phyloP scores from a whole-genome alignment of 2,888 invertebrate species.

The Conchocele bisecta region DNA sequence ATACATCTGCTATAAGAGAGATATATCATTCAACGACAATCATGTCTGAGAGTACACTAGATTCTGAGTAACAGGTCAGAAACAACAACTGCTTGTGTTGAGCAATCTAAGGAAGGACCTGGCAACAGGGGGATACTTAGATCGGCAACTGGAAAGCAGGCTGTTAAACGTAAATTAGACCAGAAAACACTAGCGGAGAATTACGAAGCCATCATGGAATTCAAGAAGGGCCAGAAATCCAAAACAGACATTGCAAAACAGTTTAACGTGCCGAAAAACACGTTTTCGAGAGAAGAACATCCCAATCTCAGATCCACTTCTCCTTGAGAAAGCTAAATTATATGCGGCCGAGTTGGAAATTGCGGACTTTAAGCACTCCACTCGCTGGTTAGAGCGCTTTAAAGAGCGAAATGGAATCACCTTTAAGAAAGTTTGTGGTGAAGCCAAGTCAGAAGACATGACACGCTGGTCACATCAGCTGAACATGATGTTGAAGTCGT shows the following conservation, averaged over 20 bases:
- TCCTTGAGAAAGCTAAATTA: background rate
- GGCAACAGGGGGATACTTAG: constrained; percentile 3
- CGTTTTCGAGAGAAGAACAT: too few relatives aligned
- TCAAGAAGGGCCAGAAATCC: constrained; percentile 36
- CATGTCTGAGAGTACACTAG: too few relatives aligned
- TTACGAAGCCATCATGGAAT: constrained; percentile 34
- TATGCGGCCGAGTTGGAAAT: background rate
- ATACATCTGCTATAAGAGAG: too few relatives aligned
- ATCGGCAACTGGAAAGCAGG: constrained; percentile 7
- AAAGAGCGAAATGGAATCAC: constrained; percentile 6
- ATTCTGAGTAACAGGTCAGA: too few relatives aligned
- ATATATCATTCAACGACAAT: too few relatives aligned
- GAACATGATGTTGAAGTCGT: background rate
- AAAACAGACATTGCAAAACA: constrained; percentile 37
- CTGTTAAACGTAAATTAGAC: constrained; percentile 27
- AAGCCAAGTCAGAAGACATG: constrained; percentile 3
- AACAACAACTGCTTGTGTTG: too few relatives aligned
- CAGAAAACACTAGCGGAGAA: constrained; percentile 26
- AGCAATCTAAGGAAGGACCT: constrained; percentile 21
- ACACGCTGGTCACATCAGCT: background rate
- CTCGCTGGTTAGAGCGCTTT: constrained; percentile 11
- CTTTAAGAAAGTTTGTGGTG: background rate
- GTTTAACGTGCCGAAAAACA: constrained; percentile 29
- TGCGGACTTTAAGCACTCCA: background rate
- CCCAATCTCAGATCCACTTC: too few relatives aligned